These are phyloP conservation scores for Lasiommata megera DNA, from an alignment of 2,888 invertebrate genomes.

Conservation along the genomic window DNA sequence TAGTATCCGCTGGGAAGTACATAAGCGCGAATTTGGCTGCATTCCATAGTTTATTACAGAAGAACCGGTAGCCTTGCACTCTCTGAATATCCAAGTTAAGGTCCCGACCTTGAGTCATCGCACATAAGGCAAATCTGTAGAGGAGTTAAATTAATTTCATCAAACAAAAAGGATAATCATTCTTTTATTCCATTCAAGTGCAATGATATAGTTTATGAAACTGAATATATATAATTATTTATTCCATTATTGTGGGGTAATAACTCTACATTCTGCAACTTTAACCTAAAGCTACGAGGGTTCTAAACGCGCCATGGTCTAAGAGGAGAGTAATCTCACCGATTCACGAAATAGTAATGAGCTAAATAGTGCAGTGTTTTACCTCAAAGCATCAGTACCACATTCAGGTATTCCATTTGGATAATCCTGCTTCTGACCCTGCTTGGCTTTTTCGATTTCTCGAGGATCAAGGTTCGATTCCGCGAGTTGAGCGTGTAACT, in stretches of 20 bases:
- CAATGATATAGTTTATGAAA: too few relatives aligned
- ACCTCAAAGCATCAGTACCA: constrained; percentile 96
- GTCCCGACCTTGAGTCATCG: constrained; percentile 94
- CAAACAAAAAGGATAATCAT: too few relatives aligned
- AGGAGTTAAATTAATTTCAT: too few relatives aligned
- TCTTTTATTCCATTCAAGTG: too few relatives aligned
- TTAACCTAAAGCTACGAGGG: too few relatives aligned
- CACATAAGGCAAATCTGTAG: constrained; percentile 91
- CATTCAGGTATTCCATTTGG: constrained; percentile 98
- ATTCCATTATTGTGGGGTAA: too few relatives aligned
- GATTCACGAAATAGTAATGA: too few relatives aligned
- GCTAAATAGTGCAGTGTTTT: constrained; percentile 57
- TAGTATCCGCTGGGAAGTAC: constrained; percentile 83
- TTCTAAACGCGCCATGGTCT: too few relatives aligned
- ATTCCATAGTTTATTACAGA: constrained; percentile 99
- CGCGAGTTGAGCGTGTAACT: constrained; percentile 86
- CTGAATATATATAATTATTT: too few relatives aligned
- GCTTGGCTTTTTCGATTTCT: constrained; percentile 89
- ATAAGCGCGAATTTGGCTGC: constrained; percentile 95
- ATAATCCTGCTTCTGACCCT: constrained; percentile 89
- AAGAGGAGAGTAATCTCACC: too few relatives aligned
- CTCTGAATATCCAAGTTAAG: constrained; percentile 97
- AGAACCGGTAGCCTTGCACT: constrained; percentile 96
- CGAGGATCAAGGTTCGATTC: constrained; percentile 92
- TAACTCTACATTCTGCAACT: too few relatives aligned